Evolutionary conservation across 2,888 invertebrate genomes (phyloP).

Genomic region (Acleris cristana): DNA sequence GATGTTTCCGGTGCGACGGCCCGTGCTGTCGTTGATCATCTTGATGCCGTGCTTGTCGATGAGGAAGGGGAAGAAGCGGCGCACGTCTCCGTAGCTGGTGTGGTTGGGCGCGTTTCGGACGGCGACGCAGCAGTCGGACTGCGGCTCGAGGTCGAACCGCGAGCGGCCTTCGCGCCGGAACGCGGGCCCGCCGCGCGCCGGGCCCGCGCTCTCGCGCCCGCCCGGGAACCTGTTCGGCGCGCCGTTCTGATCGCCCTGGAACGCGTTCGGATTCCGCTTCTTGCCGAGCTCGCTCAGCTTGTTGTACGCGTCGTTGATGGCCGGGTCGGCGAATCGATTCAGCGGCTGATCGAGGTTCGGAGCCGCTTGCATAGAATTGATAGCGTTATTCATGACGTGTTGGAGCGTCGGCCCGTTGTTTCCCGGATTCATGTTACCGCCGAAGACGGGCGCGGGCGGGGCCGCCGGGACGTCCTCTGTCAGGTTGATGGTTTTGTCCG

Average conservation of each 20-base stretch:
- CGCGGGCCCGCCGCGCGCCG: constrained; percentile 48
- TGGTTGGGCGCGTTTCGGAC: constrained; percentile 89
- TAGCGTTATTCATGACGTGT: constrained; percentile 40
- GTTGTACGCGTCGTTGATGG: constrained; percentile 63
- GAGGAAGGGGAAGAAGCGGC: constrained; percentile 92
- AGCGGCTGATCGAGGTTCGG: constrained; percentile 35
- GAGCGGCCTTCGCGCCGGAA: constrained; percentile 63
- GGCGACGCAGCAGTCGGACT: constrained; percentile 85
- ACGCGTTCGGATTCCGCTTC: constrained; percentile 84
- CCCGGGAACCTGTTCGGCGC: constrained; percentile 45
- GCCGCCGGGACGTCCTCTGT: constrained; percentile 40
- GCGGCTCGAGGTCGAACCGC: constrained; percentile 62
- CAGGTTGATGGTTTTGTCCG: constrained; percentile 52
- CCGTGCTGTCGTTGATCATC: constrained; percentile 91
- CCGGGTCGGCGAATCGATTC: constrained; percentile 61
- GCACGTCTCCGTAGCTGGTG: constrained; percentile 91
- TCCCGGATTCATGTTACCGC: constrained; percentile 13
- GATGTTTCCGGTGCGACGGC: constrained; percentile 91
- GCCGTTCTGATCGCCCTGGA: constrained; percentile 68
- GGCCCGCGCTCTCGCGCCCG: constrained; percentile 46
- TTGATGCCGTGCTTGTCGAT: constrained; percentile 94
- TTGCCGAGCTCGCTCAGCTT: constrained; percentile 79
- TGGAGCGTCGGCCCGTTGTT: constrained; percentile 7
- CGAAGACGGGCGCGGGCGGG: constrained; percentile 43
- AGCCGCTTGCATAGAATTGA: constrained; percentile 37